Conservation (phyloP, 2,888 invertebrate genomes). For the Imbricaverruca yamaguchii region DNA sequence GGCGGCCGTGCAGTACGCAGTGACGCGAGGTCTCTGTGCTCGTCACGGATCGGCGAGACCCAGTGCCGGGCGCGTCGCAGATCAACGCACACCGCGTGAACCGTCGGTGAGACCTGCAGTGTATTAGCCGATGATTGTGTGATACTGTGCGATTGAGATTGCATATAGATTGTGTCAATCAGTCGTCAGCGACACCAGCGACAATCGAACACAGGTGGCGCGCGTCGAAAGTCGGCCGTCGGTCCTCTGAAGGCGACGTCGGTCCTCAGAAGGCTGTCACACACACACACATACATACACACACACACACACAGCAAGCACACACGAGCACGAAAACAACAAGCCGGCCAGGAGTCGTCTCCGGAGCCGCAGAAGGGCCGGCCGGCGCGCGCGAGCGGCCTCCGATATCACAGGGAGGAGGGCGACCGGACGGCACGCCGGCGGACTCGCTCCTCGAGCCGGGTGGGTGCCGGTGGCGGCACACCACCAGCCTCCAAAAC, state of each 20-base stretch:
- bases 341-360: not conserved
- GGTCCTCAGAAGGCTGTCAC: too few species aligned
- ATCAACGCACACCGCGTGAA: too few species aligned
- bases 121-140: constrained; percentile 16
- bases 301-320: not conserved
- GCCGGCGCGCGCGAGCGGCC: not conserved
- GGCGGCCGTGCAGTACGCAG: too few species aligned
- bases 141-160: too few species aligned
- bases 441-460: too few species aligned
- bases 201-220: not conserved
- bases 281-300: not conserved
- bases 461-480: too few species aligned
- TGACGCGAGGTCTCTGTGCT: too few species aligned
- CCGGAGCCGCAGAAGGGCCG: too few species aligned
- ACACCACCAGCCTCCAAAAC: too few species aligned
- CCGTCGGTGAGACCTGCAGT: not conserved
- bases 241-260: not conserved
- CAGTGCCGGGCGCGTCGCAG: too few species aligned
- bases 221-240: not conserved
- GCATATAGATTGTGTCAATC: not conserved
- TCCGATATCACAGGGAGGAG: not conserved
- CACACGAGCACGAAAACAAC: not conserved
- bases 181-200: not conserved
- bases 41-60: too few species aligned
- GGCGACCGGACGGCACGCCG: not conserved